phyloP scores from a whole-genome alignment of 2,113 vertebrate genomes.

The Lates calcarifer region DNA sequence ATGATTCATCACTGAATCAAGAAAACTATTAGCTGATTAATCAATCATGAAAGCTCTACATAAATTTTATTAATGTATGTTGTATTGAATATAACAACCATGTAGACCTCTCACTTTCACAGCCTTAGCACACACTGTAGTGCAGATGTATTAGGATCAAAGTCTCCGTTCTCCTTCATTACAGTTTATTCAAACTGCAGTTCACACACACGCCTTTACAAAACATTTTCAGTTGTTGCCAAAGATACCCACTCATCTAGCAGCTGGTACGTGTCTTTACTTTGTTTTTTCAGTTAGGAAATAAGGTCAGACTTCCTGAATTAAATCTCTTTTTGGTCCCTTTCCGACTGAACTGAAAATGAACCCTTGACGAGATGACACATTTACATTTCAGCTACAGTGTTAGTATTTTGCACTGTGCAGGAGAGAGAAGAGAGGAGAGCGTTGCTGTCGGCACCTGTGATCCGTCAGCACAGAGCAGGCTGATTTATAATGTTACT shows the following conservation, averaged over 20 bases:
- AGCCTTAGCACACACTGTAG: not conserved
- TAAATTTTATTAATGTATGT: not conserved
- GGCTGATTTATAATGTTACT: constrained; percentile 53
- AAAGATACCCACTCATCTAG: not conserved
- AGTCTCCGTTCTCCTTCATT: not conserved
- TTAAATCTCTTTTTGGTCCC: not conserved
- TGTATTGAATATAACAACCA: not conserved
- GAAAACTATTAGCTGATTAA: not conserved
- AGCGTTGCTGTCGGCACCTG: constrained; percentile 59
- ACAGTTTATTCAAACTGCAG: not conserved
- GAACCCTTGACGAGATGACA: constrained; percentile 1
- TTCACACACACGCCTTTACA: not conserved
- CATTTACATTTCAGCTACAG: constrained; percentile 16
- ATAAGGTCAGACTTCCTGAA: constrained; percentile 24
- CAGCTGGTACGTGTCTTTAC: not conserved
- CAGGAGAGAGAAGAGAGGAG: not conserved
- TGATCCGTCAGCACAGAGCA: constrained; percentile 49
- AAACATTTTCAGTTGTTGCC: not conserved
- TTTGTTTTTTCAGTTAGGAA: not conserved
- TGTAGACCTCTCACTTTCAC: not conserved
- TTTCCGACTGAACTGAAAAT: constrained; percentile 10
- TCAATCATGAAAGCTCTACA: not conserved
- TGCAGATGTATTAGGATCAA: not conserved
- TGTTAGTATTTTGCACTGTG: constrained; percentile 42
- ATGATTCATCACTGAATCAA: not conserved